Evolutionary conservation across 1,140 invertebrate genomes (phyloP).

Genomic region (Paraescarpia echinospica): DNA sequence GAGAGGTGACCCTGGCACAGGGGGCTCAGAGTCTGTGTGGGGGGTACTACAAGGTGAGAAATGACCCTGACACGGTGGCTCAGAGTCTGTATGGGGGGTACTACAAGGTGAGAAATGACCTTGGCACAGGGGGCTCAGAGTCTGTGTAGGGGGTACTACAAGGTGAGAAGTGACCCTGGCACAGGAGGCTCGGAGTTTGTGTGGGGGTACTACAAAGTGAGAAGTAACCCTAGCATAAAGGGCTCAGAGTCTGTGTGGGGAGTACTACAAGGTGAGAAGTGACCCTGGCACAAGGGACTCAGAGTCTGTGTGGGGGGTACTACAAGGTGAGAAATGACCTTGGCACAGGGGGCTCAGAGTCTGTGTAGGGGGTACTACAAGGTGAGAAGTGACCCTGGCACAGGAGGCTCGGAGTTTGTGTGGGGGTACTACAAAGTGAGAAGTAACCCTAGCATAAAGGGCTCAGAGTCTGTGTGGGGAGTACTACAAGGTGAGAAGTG

Average conservation of each 20-base stretch:
- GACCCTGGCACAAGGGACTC: too few species aligned
- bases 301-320: neutral
- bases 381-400: slow-evolving; percentile 74
- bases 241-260: slow-evolving; percentile 89
- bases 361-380: slow-evolving; percentile 92
- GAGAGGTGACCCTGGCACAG: slow-evolving; percentile 75
- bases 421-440: slow-evolving; percentile 78
- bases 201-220: neutral
- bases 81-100: slow-evolving; percentile 93
- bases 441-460: slow-evolving; percentile 81
- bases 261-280: slow-evolving; percentile 72
- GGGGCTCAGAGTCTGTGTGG: slow-evolving; percentile 91
- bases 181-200: neutral
- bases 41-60: slow-evolving; percentile 81
- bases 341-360: slow-evolving; percentile 88
- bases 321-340: slow-evolving; percentile 63
- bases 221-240: slow-evolving; percentile 81
- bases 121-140: slow-evolving; percentile 88
- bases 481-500: slow-evolving; percentile 83
- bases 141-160: slow-evolving; percentile 93
- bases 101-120: slow-evolving; percentile 71
- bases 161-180: slow-evolving; percentile 70
- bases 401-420: slow-evolving; percentile 92
- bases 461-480: slow-evolving; percentile 92
- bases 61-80: slow-evolving; percentile 81